Conservation (phyloP, 2,888 invertebrate genomes). For the Erebia aethiops region DNA sequence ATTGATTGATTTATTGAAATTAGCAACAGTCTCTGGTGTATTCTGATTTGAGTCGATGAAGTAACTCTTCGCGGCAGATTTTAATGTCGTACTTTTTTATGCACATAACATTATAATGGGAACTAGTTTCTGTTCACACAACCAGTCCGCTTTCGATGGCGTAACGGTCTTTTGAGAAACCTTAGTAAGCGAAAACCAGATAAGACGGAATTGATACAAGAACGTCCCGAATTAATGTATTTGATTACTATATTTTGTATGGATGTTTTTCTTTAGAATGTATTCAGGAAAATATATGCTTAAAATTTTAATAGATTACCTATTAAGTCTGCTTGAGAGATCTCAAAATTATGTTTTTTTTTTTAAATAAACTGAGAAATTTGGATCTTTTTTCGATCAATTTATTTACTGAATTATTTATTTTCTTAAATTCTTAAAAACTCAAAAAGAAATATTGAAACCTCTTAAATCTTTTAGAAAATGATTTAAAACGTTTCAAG, state of each 20-base stretch:
- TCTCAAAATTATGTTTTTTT: too few relatives aligned
- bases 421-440: too few relatives aligned
- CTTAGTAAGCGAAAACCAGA: slow-evolving; percentile 30
- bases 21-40: not conserved
- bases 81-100: slow-evolving; percentile 42
- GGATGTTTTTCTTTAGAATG: not conserved
- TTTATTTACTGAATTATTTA: too few relatives aligned
- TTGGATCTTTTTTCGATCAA: too few relatives aligned
- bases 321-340: too few relatives aligned
- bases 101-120: slow-evolving; percentile 43
- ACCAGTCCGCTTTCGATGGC: slow-evolving; percentile 40
- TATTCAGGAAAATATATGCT: too few relatives aligned
- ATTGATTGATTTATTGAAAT: too few relatives aligned
- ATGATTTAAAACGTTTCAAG: too few relatives aligned
- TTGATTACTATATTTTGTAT: not conserved
- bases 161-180: slow-evolving; percentile 38
- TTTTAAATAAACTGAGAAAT: too few relatives aligned
- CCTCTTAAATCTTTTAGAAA: too few relatives aligned
- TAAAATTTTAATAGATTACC: too few relatives aligned
- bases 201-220: slow-evolving; percentile 13
- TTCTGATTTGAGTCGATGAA: slow-evolving; percentile 13
- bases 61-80: slow-evolving; percentile 34
- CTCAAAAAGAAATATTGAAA: too few relatives aligned
- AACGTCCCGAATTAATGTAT: slow-evolving; percentile 13
- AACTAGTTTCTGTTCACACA: slow-evolving; percentile 43